Conservation (phyloP, 2,888 invertebrate genomes). For the Cryptocephalus moraei region DNA sequence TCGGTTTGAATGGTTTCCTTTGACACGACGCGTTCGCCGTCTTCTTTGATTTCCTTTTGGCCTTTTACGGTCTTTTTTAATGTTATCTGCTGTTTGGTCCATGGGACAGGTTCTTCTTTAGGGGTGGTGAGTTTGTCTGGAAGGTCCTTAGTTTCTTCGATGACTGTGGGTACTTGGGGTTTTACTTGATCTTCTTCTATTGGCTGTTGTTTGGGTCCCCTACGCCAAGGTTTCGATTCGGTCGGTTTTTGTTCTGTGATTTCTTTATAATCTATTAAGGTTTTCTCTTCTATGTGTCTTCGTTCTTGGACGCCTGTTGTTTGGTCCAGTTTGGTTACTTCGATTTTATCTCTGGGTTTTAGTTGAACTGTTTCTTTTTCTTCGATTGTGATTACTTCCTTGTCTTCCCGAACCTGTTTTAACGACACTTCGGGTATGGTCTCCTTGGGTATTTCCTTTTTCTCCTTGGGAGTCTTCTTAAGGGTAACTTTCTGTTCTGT, state of each 20-base stretch:
- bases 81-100: constrained; percentile 52
- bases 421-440: constrained; percentile 16
- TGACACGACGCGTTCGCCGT: constrained; percentile 32
- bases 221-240: constrained; percentile 21
- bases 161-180: constrained; percentile 26
- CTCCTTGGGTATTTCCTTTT: constrained; percentile 31
- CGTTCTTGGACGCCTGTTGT: background rate
- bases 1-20: constrained; percentile 33
- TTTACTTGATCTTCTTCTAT: constrained; percentile 27
- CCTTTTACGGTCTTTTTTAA: constrained; percentile 38
- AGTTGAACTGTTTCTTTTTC: constrained; percentile 25
- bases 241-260: background rate
- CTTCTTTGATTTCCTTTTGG: constrained; percentile 47
- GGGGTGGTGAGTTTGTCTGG: constrained; percentile 34
- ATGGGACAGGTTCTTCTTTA: constrained; percentile 32
- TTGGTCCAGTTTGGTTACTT: too few relatives aligned
- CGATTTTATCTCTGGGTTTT: background rate
- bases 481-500: constrained; percentile 51
- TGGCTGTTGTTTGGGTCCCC: constrained; percentile 34
- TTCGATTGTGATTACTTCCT: constrained; percentile 25
- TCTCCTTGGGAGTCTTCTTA: constrained; percentile 35
- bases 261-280: background rate
- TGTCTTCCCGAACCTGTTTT: constrained; percentile 7
- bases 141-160: background rate
- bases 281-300: constrained; percentile 1